phyloP scores from a whole-genome alignment of 2,888 invertebrate species.

The Thera obeliscata region DNA sequence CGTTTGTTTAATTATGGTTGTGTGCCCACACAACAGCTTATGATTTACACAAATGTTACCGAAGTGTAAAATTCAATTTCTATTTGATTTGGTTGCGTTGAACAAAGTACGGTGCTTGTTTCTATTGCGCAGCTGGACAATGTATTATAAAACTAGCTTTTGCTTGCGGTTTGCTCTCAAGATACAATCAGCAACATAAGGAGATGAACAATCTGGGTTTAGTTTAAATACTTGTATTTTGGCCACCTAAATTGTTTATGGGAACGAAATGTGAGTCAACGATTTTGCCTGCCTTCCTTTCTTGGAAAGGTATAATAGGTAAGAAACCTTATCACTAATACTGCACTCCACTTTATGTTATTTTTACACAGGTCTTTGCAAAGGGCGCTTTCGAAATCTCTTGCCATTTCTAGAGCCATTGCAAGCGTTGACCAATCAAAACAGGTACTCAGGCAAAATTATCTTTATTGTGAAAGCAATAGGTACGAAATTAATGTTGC shows the following conservation, averaged over 20 bases:
- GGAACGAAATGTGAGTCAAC: too few species aligned
- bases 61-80: constrained; percentile 24
- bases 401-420: constrained; percentile 25
- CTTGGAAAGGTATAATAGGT: not conserved
- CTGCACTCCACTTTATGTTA: constrained; percentile 2
- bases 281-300: too few species aligned
- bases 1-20: constrained; percentile 9
- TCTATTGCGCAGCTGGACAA: too few species aligned
- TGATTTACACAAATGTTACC: constrained; percentile 1
- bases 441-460: constrained; percentile 3
- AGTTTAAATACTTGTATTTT: too few species aligned
- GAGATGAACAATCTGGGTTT: too few species aligned
- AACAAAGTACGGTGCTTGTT: too few species aligned
- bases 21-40: too few species aligned
- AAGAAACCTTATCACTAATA: not conserved
- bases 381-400: constrained; percentile 29
- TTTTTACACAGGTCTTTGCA: constrained; percentile 23
- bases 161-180: too few species aligned
- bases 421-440: constrained; percentile 31
- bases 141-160: too few species aligned
- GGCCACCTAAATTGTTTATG: too few species aligned
- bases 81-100: constrained; percentile 31
- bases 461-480: constrained; percentile 7
- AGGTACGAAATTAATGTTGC: constrained; percentile 1
- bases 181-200: too few species aligned